Conservation (phyloP, 2,797 vertebrate genomes). For the Crenichthys baileyi region DNA sequence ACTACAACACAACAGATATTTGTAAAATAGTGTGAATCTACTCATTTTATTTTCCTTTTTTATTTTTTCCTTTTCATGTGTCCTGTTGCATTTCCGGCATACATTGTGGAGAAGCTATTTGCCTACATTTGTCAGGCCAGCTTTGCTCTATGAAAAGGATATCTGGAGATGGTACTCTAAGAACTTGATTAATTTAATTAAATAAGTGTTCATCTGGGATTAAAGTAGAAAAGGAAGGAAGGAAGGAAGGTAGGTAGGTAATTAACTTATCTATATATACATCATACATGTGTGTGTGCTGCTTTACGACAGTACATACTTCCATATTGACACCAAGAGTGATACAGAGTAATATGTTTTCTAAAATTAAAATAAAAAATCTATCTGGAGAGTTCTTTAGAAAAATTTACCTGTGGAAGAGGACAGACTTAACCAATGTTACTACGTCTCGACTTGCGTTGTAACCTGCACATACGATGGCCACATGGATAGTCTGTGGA, state of each 20-base stretch:
- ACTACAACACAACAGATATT: no score
- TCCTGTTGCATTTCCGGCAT: background rate
- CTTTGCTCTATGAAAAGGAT: background rate
- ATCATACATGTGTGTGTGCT: background rate
- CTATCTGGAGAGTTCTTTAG: no score
- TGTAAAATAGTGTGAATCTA: no score
- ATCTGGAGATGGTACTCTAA: background rate
- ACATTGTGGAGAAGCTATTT: background rate
- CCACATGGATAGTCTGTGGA: constrained; percentile 93
- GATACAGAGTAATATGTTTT: background rate
- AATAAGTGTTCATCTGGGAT: background rate
- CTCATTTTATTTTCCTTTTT: background rate
- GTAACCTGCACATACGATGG: constrained; percentile 97
- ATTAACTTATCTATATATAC: no score
- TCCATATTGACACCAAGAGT: background rate
- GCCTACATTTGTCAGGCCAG: background rate
- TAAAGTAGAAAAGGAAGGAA: background rate
- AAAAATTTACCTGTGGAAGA: constrained; percentile 92
- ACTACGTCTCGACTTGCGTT: constrained; percentile 98
- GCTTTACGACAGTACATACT: background rate
- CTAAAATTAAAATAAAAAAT: background rate
- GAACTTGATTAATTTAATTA: background rate
- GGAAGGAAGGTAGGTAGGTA: no score
- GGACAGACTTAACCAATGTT: constrained; percentile 96
- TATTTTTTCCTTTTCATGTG: background rate